Evolutionary conservation across 2,113 vertebrate genomes (phyloP).

Genomic region (Piprites chloris): DNA sequence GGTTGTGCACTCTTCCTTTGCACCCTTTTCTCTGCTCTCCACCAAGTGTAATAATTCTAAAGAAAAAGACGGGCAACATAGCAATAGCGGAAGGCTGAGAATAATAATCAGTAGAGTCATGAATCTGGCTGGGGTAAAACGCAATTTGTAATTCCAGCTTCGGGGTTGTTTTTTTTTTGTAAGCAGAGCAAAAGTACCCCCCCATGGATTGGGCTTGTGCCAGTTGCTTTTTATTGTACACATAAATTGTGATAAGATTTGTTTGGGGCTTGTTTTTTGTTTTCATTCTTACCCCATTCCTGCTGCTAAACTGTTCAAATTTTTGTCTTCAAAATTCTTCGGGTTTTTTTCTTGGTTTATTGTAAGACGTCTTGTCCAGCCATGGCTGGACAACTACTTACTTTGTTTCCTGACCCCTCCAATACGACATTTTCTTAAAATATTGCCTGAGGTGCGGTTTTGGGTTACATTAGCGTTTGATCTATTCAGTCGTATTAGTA

Average conservation of each 20-base stretch:
- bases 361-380: slow-evolving; percentile 50
- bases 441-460: slow-evolving; percentile 70
- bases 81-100: slow-evolving; percentile 82
- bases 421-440: slow-evolving; percentile 68
- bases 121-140: slow-evolving; percentile 74
- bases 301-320: slow-evolving; percentile 57
- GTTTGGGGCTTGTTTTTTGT: not conserved
- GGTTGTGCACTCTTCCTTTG: slow-evolving; percentile 64
- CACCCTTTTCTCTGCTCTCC: slow-evolving; percentile 74
- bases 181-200: slow-evolving; percentile 56
- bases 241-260: slow-evolving; percentile 70
- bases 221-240: slow-evolving; percentile 72
- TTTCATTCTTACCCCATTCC: slow-evolving; percentile 44
- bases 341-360: not conserved
- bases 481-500: slow-evolving; percentile 72
- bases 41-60: slow-evolving; percentile 69
- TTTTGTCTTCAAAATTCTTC: slow-evolving; percentile 63
- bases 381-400: slow-evolving; percentile 70
- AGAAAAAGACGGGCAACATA: slow-evolving; percentile 73
- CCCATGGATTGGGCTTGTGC: slow-evolving; percentile 76
- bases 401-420: slow-evolving; percentile 74
- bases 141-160: slow-evolving; percentile 74
- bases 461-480: slow-evolving; percentile 72
- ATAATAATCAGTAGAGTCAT: slow-evolving; percentile 77
- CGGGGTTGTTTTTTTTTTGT: slow-evolving; percentile 47